Percentiles rank a stretch among this genome's conserved stretches.
Evolutionary conservation across 2,797 vertebrate genomes (phyloP).

Genomic region (Poeciliopsis presidionis): DNA sequence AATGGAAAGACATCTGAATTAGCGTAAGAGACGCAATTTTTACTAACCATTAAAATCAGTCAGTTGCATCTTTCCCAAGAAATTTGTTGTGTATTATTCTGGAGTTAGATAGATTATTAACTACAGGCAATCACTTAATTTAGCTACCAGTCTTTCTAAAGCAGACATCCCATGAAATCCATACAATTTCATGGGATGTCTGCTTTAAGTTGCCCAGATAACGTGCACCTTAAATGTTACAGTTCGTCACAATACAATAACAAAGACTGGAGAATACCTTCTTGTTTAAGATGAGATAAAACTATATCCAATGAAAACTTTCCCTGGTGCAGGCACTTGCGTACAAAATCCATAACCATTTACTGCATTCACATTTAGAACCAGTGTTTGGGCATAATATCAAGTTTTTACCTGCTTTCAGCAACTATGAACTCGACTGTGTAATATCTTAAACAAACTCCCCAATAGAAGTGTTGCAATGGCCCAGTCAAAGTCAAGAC

Average conservation of each 20-base stretch:
- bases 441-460: background rate
- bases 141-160: background rate
- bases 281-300: background rate
- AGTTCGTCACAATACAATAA: background rate
- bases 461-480: background rate
- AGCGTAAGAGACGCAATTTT: background rate
- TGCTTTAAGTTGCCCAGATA: too few species aligned
- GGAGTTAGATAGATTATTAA: background rate
- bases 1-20: background rate
- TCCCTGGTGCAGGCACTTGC: background rate
- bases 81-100: background rate
- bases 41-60: background rate
- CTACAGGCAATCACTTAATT: background rate
- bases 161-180: background rate
- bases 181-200: too few species aligned
- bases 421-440: background rate
- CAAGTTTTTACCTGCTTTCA: too few species aligned
- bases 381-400: too few species aligned
- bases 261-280: background rate
- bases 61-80: background rate
- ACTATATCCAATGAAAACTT: background rate
- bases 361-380: background rate
- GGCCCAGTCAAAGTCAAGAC: background rate
- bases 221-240: background rate
- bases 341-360: background rate